These are phyloP conservation scores for Zeus faber DNA, from an alignment of 2,113 vertebrate species.

Conservation along the genomic window DNA sequence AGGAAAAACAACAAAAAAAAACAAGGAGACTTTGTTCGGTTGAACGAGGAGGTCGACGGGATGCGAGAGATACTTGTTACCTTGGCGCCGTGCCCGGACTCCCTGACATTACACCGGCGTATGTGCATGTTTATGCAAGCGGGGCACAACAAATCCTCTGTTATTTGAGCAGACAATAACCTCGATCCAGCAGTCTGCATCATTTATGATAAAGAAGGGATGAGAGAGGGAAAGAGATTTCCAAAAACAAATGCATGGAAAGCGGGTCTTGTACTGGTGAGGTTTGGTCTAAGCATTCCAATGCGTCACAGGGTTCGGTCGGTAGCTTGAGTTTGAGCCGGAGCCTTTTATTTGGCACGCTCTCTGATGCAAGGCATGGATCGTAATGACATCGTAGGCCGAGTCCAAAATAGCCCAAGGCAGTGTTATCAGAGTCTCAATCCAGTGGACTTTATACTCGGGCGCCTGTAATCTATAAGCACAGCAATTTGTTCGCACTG, in stretches of 20 bases:
- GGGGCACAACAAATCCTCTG: conserved; percentile 35
- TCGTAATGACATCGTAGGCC: too few species aligned
- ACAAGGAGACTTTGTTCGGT: background rate
- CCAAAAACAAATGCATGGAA: conserved; percentile 6
- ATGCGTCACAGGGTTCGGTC: too few species aligned
- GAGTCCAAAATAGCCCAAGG: too few species aligned
- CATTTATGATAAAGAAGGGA: conserved; percentile 42
- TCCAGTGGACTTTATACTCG: too few species aligned
- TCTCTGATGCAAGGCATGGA: too few species aligned
- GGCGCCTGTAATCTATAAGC: too few species aligned
- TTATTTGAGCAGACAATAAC: conserved; percentile 2
- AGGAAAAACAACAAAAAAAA: background rate
- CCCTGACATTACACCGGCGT: conserved; percentile 11
- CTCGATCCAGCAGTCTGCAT: conserved; percentile 36
- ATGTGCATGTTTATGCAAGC: conserved; percentile 28
- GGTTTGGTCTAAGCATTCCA: background rate
- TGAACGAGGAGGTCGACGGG: conserved; percentile 23
- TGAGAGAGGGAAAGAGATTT: too few species aligned
- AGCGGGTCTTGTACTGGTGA: conserved; percentile 9
- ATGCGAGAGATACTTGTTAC: conserved; percentile 28
- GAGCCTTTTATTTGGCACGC: too few species aligned
- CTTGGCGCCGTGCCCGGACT: conserved; percentile 6
- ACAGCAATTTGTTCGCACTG: too few species aligned
- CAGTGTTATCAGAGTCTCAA: too few species aligned
- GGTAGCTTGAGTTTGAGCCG: too few species aligned